A percentile compares a stretch with the other conserved stretches of the same genome.
Conservation (phyloP, 2,888 invertebrate genomes). For the Oxyteleia sp. region DNA sequence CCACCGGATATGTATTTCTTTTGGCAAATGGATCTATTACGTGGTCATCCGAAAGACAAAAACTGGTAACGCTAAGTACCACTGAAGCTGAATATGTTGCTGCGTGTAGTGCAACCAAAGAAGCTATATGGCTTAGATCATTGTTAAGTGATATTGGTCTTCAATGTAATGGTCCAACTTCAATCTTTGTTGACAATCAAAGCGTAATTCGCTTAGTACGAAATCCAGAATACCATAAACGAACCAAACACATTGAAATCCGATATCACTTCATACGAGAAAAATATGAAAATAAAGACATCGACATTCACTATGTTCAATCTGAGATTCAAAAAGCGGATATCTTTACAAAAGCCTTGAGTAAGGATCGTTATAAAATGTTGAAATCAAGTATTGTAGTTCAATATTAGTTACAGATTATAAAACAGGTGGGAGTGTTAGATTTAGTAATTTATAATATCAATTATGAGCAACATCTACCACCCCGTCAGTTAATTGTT, state of each 20-base stretch:
- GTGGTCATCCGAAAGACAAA: slow-evolving; percentile 61
- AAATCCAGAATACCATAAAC: slow-evolving; percentile 75
- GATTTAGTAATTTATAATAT: too few species aligned
- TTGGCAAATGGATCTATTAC: too few species aligned
- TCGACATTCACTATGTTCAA: slow-evolving; percentile 24
- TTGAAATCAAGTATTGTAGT: too few species aligned
- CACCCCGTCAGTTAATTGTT: too few species aligned
- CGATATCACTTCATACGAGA: slow-evolving; percentile 73
- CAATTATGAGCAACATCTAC: too few species aligned
- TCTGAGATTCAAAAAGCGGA: slow-evolving; percentile 28
- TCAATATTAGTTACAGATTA: slow-evolving; percentile 47
- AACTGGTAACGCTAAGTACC: too few species aligned
- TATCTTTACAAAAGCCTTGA: slow-evolving; percentile 27
- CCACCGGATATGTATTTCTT: slow-evolving; percentile 58
- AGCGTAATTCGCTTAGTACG: slow-evolving; percentile 73
- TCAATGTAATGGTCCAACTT: neutral
- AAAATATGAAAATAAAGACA: slow-evolving; percentile 22
- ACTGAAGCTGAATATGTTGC: too few species aligned
- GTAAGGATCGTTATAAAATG: neutral
- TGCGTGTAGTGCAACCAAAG: neutral
- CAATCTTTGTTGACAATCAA: slow-evolving; percentile 74
- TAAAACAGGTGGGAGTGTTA: slow-evolving; percentile 31
- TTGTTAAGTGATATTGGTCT: neutral
- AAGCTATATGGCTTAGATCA: neutral
- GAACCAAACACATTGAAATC: slow-evolving; percentile 76